Base-by-base conservation (phyloP, 1,140 invertebrate species). In the Cyclargus thomasi region DNA sequence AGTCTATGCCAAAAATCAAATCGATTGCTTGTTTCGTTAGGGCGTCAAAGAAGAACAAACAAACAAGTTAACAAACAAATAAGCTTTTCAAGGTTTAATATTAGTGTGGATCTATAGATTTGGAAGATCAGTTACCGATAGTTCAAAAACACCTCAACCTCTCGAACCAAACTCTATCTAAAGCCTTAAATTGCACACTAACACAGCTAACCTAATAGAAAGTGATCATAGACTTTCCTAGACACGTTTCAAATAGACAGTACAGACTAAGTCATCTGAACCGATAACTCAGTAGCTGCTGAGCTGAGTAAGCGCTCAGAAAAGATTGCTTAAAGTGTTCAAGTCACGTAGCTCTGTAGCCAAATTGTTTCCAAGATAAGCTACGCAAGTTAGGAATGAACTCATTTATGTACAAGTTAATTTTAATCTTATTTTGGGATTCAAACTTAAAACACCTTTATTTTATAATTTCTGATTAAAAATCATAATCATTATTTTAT, bases 191-290 rank as follows among this genome's bases (percentile, higher is more conserved):
- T 47, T 16, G 14, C 11, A 47, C 39, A 16, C 29, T 47, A 47
- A 47, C n/a, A 47, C 39, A 47, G 39, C 39, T 47, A 47, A 47
- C 39, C 39, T 47, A 47, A 47, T 47, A 47, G 39, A 47, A 47
- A 47, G 39, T 47, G 39, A 47, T 47, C 2, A 47, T 11, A 14
- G 39, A 47, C 39, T 47, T 47, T 16, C 11, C 39, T 14, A 47
- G 39, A 47, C 39, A 47, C 39, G 39, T 47, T 47, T 11, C 10
- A 11, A 4, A 8, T 47, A 47, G 39, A 47, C 39, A 47, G 39
- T 47, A 47, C 39, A 47, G 39, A 47, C 39, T 47, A 11, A 47
- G 14, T 47, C 39, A 47, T 47, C 39, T 11, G 39, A 47, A 47
- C 14, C 39, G 39, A 47, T 47, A 47, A 47, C 39, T 29, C 29